A percentile compares a stretch with the other conserved stretches of the same genome.
Evolutionary conservation across 2,888 invertebrate genomes (phyloP).

Genomic region (Abrostola triplasia): DNA sequence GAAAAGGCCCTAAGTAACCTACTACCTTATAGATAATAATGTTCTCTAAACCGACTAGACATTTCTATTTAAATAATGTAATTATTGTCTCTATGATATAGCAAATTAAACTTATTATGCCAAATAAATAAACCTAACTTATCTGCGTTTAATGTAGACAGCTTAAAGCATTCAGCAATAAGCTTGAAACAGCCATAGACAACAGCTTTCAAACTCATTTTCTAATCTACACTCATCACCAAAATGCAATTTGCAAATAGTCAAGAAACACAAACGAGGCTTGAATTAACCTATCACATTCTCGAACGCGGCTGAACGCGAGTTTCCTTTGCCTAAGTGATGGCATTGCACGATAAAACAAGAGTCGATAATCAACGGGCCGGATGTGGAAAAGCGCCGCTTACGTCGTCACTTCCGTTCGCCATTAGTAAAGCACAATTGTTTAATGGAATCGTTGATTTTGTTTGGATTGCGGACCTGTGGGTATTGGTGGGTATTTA

Average conservation of each 20-base stretch:
- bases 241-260: slow-evolving; percentile 16
- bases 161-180: not conserved
- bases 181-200: slow-evolving; percentile 18
- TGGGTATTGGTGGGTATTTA: slow-evolving; percentile 22
- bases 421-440: slow-evolving; percentile 53
- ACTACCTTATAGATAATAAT: too few relatives aligned
- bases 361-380: slow-evolving; percentile 48
- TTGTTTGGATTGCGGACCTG: slow-evolving; percentile 19
- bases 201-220: slow-evolving; percentile 20
- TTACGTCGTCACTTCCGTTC: slow-evolving; percentile 57
- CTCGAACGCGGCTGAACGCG: slow-evolving; percentile 36
- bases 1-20: too few relatives aligned
- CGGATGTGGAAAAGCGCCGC: slow-evolving; percentile 67
- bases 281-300: slow-evolving; percentile 53
- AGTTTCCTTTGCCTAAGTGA: slow-evolving; percentile 56
- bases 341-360: slow-evolving; percentile 52
- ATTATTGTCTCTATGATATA: too few relatives aligned
- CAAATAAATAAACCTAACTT: too few relatives aligned
- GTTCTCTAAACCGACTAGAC: too few relatives aligned
- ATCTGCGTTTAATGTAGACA: too few relatives aligned
- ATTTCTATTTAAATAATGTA: too few relatives aligned
- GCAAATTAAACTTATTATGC: too few relatives aligned
- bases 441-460: slow-evolving; percentile 47
- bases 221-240: slow-evolving; percentile 24
- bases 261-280: slow-evolving; percentile 30